A percentile compares a stretch with the other conserved stretches of the same genome.
phyloP scores from a whole-genome alignment of 1,140 invertebrate genomes.

The Mizuhopecten yessoensis region DNA sequence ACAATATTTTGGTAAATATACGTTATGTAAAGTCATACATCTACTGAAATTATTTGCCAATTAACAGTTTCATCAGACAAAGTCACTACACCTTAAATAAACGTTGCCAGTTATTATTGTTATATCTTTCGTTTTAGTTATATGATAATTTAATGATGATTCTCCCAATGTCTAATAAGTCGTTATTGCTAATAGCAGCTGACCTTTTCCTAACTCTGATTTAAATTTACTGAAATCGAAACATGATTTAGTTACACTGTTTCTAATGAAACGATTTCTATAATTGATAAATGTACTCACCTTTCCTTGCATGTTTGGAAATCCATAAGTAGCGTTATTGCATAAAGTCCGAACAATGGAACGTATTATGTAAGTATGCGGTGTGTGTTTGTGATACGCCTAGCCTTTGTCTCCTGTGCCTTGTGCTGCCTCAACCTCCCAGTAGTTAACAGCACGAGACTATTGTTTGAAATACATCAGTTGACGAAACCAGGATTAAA shows the following conservation, averaged over 20 bases:
- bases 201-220: neutral
- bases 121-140: neutral
- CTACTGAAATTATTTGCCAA: too few species aligned
- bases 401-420: conserved; percentile 4
- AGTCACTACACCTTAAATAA: too few species aligned
- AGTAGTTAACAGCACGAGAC: neutral
- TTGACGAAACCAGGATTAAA: conserved; percentile 38
- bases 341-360: neutral
- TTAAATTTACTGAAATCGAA: neutral
- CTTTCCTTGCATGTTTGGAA: neutral
- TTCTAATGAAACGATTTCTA: neutral
- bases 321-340: neutral
- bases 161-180: neutral
- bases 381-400: neutral
- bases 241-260: neutral
- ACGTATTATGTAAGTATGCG: neutral
- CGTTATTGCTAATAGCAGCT: neutral
- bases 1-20: too few species aligned
- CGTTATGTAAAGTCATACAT: too few species aligned
- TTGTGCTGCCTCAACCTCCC: neutral
- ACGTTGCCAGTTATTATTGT: too few species aligned
- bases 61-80: too few species aligned
- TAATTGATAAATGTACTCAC: conserved; percentile 21
- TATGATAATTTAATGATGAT: conserved; percentile 3
- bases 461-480: conserved; percentile 39